Evolutionary conservation across 2,113 vertebrate species (phyloP), one percentile per base, ranked within the genome.

Genomic region (Larimichthys crocea): DNA sequence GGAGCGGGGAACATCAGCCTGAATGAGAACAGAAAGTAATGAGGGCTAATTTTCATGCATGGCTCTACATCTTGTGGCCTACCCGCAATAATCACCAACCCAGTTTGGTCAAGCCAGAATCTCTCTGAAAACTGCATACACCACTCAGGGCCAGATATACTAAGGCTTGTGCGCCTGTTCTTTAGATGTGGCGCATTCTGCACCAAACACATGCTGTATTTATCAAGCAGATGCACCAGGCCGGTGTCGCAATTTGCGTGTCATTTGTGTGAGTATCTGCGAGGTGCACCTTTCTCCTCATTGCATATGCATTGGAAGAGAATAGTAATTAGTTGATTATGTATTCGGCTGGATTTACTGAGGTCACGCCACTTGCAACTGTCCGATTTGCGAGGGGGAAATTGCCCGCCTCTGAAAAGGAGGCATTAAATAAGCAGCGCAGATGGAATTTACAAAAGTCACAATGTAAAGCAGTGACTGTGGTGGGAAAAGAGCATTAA

Each of bases 41-140:
- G 79, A 89, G 88, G 73, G 74, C 82, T 80, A 73, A 93, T 94
- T 91, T 91, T 56, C 79, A 90, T 88, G 65, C 76, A 59, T 60
- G 79, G 70, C 63, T 80, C 63, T 49, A 29, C 65, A 80, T 80
- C 74, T 63, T 82, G 60, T 72, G 72, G 65, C 61, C 46, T 75
- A 42, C 26, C 19, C 24, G 55, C 63, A 66, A 53, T 69, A 60
- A 88, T 83, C 59, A 73, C 10, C 55, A 68, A 12, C 31, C n/a
- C 69, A 44, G 29, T 70, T 78, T 35, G 66, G 68, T 68, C 65
- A 69, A 62, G 84, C 31, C 20, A 67, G 48, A 74, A 86, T 42
- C 55, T 16, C 4, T 53, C 55, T n/a, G 22, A 46, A 59, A 67
- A 65, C 22, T 48, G 40, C 29, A 53, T n/a, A 17, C n/a, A 16